Percentiles rank a stretch among this genome's conserved stretches.
Conservation (phyloP, 2,797 vertebrate genomes). For the Sebastes nivosus region DNA sequence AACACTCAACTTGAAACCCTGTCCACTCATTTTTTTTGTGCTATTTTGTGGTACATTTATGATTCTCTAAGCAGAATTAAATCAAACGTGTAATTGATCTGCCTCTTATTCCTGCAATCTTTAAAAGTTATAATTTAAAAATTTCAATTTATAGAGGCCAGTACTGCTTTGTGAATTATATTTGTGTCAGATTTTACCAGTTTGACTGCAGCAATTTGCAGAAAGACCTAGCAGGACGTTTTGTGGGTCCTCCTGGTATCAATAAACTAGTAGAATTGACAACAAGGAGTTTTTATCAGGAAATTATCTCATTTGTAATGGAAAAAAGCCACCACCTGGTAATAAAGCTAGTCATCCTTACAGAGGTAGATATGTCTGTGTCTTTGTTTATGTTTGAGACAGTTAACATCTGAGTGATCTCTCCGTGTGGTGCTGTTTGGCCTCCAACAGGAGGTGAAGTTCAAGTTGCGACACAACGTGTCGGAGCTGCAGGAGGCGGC, state of each 20-base stretch:
- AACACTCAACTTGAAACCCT: background rate
- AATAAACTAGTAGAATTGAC: background rate
- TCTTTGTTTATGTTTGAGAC: background rate
- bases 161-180: background rate
- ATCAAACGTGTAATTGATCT: background rate
- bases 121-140: background rate
- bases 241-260: background rate
- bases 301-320: background rate
- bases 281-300: background rate
- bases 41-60: background rate
- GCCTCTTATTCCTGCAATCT: background rate
- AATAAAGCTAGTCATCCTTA: background rate
- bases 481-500: constrained; percentile 85
- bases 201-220: background rate
- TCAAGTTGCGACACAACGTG: constrained; percentile 90
- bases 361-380: background rate
- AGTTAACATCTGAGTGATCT: background rate
- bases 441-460: constrained; percentile 89
- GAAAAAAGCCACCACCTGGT: background rate
- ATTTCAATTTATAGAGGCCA: background rate
- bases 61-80: background rate
- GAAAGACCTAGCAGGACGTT: background rate
- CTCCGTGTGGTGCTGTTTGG: background rate
- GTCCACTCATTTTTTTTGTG: background rate
- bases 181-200: background rate